phyloP scores from a whole-genome alignment of 2,113 vertebrate species.

The Ariopsis seemanni region DNA sequence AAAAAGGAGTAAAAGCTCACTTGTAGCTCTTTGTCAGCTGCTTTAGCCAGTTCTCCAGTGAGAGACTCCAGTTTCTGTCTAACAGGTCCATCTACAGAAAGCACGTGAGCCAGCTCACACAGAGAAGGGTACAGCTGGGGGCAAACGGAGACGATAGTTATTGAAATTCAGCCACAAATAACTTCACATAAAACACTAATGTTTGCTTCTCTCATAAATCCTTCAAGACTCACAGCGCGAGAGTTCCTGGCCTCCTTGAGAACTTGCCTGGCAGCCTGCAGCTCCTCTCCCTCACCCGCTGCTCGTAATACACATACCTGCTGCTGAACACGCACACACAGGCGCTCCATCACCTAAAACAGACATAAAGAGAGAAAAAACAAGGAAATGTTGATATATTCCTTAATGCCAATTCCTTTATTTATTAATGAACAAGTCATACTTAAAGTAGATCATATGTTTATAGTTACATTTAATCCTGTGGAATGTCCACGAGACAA shows the following conservation, averaged over 20 bases:
- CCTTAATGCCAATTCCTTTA: not conserved
- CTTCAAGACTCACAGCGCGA: conserved; percentile 76
- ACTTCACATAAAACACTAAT: not conserved
- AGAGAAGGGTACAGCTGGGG: conserved; percentile 85
- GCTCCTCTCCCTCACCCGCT: conserved; percentile 79
- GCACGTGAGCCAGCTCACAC: conserved; percentile 84
- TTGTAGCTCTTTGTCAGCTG: conserved; percentile 90
- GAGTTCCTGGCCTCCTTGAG: conserved; percentile 89
- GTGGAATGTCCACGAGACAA: not conserved
- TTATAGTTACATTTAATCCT: not conserved
- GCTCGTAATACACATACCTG: conserved; percentile 81
- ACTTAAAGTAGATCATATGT: not conserved
- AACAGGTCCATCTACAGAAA: conserved; percentile 86
- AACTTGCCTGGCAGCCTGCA: conserved; percentile 83
- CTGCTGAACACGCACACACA: conserved; percentile 84
- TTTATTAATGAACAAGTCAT: not conserved
- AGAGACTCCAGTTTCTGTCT: conserved; percentile 83
- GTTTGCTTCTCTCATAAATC: not conserved
- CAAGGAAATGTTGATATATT: not conserved
- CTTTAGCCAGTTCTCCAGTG: conserved; percentile 86
- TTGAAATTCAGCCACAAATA: not conserved
- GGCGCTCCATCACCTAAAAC: conserved; percentile 80
- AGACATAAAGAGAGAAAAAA: not conserved
- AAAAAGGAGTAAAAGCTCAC: conserved; percentile 52
- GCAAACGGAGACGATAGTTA: not conserved